Percentiles rank a stretch among this genome's conserved stretches.
These are phyloP conservation scores for Erythrolamprus reginae DNA, from an alignment of 2,113 vertebrate genomes.

Conservation along the genomic window DNA sequence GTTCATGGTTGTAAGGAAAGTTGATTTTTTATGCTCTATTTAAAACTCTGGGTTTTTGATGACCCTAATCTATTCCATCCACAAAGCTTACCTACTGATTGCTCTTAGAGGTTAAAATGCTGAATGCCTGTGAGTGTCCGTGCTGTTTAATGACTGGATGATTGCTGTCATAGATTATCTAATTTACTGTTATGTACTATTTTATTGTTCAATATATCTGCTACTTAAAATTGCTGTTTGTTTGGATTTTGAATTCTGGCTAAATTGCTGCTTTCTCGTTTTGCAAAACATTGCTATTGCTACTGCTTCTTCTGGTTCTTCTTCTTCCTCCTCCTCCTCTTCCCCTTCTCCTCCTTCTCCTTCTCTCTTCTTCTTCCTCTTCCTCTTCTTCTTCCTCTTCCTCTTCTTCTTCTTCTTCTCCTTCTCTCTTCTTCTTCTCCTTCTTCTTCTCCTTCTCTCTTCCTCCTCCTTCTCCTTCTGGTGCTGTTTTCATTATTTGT, in stretches of 20 bases:
- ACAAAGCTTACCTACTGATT: background rate
- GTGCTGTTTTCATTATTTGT: background rate
- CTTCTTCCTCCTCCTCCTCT: no score
- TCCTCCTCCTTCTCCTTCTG: fast-evolving
- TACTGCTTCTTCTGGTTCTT: no score
- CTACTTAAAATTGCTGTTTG: background rate
- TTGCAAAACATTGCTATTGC: background rate
- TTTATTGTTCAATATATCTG: background rate
- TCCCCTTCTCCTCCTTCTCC: no score
- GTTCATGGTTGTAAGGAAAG: background rate
- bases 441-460: no score
- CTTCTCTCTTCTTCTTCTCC: no score
- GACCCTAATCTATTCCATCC: background rate
- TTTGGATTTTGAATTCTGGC: background rate
- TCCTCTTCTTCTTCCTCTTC: no score
- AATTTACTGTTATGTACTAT: background rate
- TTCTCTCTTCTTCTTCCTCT: no score
- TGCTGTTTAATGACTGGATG: background rate
- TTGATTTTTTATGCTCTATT: background rate
- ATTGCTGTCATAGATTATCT: background rate
- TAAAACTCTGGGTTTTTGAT: background rate
- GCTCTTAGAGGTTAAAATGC: background rate
- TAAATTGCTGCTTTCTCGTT: background rate
- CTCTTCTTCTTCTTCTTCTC: no score
- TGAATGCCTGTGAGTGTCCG: background rate